Evolutionary conservation across 1,140 invertebrate genomes (phyloP), one percentile per base, ranked within the genome.

Genomic region (Papilio helenus): DNA sequence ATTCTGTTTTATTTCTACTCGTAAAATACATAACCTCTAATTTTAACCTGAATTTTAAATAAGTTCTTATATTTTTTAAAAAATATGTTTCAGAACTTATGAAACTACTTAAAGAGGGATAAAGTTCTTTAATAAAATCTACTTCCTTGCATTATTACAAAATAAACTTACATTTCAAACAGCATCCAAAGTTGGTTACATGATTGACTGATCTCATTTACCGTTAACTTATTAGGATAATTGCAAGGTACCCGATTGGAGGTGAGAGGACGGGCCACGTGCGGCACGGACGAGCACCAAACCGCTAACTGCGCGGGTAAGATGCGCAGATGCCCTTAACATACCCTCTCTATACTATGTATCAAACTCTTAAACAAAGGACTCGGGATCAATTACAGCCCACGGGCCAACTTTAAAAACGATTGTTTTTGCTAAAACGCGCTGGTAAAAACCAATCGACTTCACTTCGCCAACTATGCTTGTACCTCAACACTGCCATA

Each of bases 351-450:
- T 89, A 86, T 86, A 87, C 86, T 85, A 91, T 87, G 86, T 87
- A 87, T 86, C 84, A 83, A 85, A 87, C 86, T 85, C 86, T 85
- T 86, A 90, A 89, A 92, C 92, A 94, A 94, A 93, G 92, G 88
- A 92, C 87, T 87, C 85, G 79, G 82, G 89, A 93, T 92, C 89
- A 90, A 92, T 92, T 89, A 86, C 84, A 84, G 82, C 82, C 86
- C 80, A 87, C 79, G 84, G 72, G 46, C 80, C 80, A 83, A 76
- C 29, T 77, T 55, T 26, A 39, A 51, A 44, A 14, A 76, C 23
- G 46, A 76, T 76, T 65, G 76, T 49, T 42, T 77, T 61, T 61
- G 34, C 65, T 77, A 74, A 39, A 65, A 23, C n/a, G 29, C 51
- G 29, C 29, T 65, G 9, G 58, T 77, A 77, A 55, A 72, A 74